phyloP scores from a whole-genome alignment of 2,888 invertebrate species.

The Aporophyla nigra region DNA sequence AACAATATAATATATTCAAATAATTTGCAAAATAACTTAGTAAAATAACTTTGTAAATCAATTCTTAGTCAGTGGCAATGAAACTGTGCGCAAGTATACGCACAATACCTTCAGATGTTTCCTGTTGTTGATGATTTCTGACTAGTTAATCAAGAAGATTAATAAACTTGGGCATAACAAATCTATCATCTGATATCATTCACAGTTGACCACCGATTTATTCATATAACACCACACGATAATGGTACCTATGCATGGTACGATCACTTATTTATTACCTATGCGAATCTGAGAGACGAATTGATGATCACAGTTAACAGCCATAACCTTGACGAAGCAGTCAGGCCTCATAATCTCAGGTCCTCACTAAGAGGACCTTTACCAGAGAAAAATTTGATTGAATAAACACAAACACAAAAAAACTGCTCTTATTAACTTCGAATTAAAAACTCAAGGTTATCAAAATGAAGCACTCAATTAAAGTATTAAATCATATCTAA shows the following conservation, averaged over 20 bases:
- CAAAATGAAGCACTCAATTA: background rate
- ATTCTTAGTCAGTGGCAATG: background rate
- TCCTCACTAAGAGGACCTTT: background rate
- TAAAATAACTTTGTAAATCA: background rate
- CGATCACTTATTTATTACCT: too few relatives aligned
- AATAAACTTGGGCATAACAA: background rate
- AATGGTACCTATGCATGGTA: background rate
- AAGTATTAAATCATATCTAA: constrained; percentile 13
- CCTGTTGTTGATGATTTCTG: background rate
- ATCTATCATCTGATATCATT: background rate
- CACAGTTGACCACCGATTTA: background rate
- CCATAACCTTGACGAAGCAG: background rate
- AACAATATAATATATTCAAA: background rate
- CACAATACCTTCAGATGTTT: background rate
- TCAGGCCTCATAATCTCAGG: background rate
- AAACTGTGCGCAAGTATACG: background rate
- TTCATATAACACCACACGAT: background rate
- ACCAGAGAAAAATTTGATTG: background rate
- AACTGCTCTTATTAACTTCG: background rate
- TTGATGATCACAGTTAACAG: background rate
- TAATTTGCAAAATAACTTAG: background rate
- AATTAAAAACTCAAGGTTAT: constrained; percentile 7
- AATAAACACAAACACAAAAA: background rate
- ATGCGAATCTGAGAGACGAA: too few relatives aligned
- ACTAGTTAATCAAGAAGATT: background rate